Conservation (phyloP, 2,113 vertebrate species). For the Halcyon senegalensis region DNA sequence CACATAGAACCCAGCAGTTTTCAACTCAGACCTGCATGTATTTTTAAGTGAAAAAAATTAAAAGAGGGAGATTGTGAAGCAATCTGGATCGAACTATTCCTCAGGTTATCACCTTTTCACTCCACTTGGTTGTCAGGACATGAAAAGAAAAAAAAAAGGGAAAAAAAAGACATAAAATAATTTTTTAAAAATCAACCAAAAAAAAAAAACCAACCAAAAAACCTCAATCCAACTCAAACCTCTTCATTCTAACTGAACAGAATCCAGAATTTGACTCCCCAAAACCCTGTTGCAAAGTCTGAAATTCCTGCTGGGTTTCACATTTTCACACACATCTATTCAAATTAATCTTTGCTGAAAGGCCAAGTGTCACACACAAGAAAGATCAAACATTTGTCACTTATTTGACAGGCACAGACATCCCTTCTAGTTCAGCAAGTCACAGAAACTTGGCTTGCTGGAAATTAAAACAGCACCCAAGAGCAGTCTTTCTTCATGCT, state of each 20-base stretch:
- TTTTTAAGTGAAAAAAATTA: background rate
- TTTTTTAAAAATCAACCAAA: too few relatives aligned
- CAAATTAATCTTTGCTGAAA: background rate
- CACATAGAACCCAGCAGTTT: background rate
- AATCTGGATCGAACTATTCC: background rate
- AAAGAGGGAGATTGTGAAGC: background rate
- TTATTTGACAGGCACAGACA: background rate
- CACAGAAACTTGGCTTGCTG: background rate
- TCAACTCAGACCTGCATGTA: background rate
- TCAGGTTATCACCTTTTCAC: background rate
- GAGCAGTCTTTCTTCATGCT: background rate
- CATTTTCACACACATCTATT: background rate
- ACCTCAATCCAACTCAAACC: background rate
- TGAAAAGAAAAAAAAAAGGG: too few relatives aligned
- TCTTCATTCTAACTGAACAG: background rate
- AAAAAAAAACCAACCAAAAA: too few relatives aligned
- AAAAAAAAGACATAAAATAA: too few relatives aligned
- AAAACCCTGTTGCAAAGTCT: background rate
- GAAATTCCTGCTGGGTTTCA: background rate
- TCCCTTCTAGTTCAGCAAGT: background rate
- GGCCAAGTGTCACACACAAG: background rate
- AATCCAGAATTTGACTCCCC: background rate
- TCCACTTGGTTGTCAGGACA: background rate
- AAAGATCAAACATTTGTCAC: background rate
- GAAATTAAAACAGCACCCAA: background rate